phyloP scores from a whole-genome alignment of 2,797 vertebrate species.

The Spondyliosoma cantharus region DNA sequence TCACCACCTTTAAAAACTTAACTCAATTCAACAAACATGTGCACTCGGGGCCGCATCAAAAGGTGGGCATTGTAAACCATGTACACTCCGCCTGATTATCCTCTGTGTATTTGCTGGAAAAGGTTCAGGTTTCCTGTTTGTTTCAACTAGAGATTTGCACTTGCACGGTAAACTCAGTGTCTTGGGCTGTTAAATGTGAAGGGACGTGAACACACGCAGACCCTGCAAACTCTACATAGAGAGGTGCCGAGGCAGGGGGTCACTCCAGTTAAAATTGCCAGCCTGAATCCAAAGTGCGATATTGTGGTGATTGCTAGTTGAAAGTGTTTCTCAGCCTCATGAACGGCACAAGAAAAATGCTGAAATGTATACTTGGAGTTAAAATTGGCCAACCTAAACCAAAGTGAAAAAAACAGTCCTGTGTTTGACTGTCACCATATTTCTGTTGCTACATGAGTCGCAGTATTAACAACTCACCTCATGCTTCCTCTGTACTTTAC shows the following conservation, averaged over 20 bases:
- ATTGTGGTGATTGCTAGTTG: not conserved
- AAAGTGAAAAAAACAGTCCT: not conserved
- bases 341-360: too few species aligned
- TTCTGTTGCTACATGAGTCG: not conserved
- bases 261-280: not conserved
- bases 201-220: not conserved
- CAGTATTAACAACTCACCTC: not conserved
- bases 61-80: conserved; percentile 31
- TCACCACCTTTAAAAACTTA: not conserved
- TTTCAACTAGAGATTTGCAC: not conserved
- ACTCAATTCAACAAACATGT: not conserved
- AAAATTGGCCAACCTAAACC: too few species aligned
- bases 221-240: not conserved
- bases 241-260: not conserved
- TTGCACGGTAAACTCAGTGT: not conserved
- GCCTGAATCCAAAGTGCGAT: not conserved
- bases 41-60: not conserved
- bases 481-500: conserved; percentile 28
- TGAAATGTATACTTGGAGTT: too few species aligned
- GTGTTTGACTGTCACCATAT: not conserved
- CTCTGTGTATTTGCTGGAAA: not conserved
- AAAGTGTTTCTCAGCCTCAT: not conserved
- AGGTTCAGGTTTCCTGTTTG: not conserved
- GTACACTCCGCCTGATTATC: not conserved
- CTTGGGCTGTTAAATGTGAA: not conserved